Evolutionary conservation across 2,888 invertebrate genomes (phyloP).

Genomic region (Pediacus dermestoides): DNA sequence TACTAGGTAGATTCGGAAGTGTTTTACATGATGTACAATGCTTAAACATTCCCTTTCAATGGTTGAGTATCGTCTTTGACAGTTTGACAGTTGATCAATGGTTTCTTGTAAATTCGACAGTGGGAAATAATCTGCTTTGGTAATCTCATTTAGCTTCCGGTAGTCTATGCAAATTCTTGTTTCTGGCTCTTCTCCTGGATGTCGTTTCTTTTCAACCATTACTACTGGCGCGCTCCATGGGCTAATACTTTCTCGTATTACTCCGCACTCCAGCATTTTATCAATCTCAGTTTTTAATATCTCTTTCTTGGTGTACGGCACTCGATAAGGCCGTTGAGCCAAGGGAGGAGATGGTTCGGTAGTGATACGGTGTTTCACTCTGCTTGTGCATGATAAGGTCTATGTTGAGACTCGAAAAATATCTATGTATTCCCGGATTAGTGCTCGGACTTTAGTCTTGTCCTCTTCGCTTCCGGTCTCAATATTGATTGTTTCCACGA

Average conservation of each 20-base stretch:
- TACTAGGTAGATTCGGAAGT: constrained; percentile 8
- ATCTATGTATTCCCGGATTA: constrained; percentile 6
- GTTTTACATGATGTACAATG: constrained; percentile 11
- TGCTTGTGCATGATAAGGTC: constrained; percentile 10
- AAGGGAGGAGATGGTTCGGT: constrained; percentile 9
- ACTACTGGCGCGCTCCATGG: constrained; percentile 40
- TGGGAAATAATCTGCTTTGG: constrained; percentile 20
- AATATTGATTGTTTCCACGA: not conserved
- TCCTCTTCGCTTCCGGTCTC: not conserved
- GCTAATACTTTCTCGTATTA: constrained; percentile 25
- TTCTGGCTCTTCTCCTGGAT: constrained; percentile 11
- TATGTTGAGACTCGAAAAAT: constrained; percentile 4
- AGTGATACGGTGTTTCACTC: constrained; percentile 11
- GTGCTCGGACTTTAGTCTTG: constrained; percentile 1
- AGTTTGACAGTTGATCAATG: constrained; percentile 26
- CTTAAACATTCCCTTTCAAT: constrained; percentile 15
- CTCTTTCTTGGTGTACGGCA: constrained; percentile 9
- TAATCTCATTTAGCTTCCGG: constrained; percentile 20
- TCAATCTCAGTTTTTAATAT: constrained; percentile 15
- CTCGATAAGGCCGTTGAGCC: constrained; percentile 7
- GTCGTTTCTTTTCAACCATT: constrained; percentile 36
- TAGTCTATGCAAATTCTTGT: constrained; percentile 20
- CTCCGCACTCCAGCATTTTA: constrained; percentile 25
- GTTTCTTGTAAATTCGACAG: constrained; percentile 29
- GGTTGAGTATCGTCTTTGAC: constrained; percentile 10